Evolutionary conservation across 2,888 invertebrate species (phyloP).

Genomic region (Kuschelorhynchus macadamiae): DNA sequence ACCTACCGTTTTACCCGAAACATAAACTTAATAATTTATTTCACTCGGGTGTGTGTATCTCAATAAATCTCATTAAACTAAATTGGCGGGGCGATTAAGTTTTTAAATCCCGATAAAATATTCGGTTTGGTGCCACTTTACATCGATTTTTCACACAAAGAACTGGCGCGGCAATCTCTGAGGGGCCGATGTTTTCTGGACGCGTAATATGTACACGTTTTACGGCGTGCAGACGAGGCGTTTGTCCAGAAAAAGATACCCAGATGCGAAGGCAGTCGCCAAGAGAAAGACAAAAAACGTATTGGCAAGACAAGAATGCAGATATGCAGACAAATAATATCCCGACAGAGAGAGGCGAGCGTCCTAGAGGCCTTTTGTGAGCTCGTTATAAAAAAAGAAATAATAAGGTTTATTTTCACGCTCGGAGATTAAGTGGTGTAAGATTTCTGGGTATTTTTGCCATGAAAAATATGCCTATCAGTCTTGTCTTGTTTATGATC

Average conservation of each 20-base stretch:
- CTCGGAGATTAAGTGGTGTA: constrained; percentile 34
- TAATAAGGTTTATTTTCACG: constrained; percentile 38
- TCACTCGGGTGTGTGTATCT: neutral
- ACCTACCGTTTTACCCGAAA: neutral
- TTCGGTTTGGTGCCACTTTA: constrained; percentile 44
- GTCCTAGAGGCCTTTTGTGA: constrained; percentile 32
- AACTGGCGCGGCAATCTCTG: constrained; percentile 42
- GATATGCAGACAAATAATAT: constrained; percentile 37
- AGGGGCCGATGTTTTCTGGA: constrained; percentile 45
- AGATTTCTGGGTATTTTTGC: constrained; percentile 25
- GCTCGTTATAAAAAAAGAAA: constrained; percentile 31
- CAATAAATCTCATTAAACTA: constrained; percentile 24
- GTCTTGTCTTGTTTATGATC: too few species aligned
- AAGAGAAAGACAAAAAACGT: constrained; percentile 19
- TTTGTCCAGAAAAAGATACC: constrained; percentile 31
- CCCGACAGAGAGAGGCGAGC: neutral
- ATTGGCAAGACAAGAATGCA: constrained; percentile 42
- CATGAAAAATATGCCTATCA: too few species aligned
- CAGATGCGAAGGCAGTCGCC: neutral
- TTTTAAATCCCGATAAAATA: constrained; percentile 40
- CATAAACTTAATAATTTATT: neutral
- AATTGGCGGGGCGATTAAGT: constrained; percentile 39
- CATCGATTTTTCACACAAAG: constrained; percentile 51
- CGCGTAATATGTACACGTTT: constrained; percentile 43
- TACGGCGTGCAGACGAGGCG: constrained; percentile 35